Base-by-base conservation (phyloP, 2,113 vertebrate species). In the Trematocara unimaculatum region DNA sequence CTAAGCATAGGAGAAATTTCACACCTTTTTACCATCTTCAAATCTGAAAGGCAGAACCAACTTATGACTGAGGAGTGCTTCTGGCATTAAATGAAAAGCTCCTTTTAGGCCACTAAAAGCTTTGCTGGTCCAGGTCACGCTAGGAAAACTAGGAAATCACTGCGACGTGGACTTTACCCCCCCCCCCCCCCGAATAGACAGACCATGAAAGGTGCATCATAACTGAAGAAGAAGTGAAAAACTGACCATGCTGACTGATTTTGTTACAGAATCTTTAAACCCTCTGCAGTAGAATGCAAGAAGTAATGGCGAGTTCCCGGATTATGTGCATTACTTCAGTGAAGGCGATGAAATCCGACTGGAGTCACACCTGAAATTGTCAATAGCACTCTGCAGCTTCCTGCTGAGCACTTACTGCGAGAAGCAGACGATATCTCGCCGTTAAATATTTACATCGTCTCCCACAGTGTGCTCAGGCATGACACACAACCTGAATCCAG, bases 381-480 rank as follows among this genome's bases (percentile, higher is more conserved):
- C 58, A 67, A 17, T 8, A 79, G 51, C 51, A 35, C 78, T 53
- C 79, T 74, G 88, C 88, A 86, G 83, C 42, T 79, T 85, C 74
- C 85, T 67, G 31, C 31, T 62, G 81, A 92, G 91, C 82, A 84
- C 81, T 88, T 62, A 84, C 70, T 81, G 86, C 6, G 6, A 84
- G 85, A 79, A 84, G 70, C 58, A 87, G 88, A 87, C 17, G 54
- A 83, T 84, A 91, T 84, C 60, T 67, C 45, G 31, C 60, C 3
- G 47, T 95, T 92, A 95, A 95, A 95, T 95, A 95, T 95, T 96
- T 91, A 95, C 70, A 23, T 53, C 14, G 84, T 83, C 84, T 93
- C 87, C 87, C 88, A 67, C 72, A 87, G 90, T 88, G 89, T 84
- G 85, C 88, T 92, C 82, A 88, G 84, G 89, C 89, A 87, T 84